These are phyloP conservation scores for Leptinotarsa rubiginosa DNA, from an alignment of 2,888 invertebrate species.

Conservation along the genomic window DNA sequence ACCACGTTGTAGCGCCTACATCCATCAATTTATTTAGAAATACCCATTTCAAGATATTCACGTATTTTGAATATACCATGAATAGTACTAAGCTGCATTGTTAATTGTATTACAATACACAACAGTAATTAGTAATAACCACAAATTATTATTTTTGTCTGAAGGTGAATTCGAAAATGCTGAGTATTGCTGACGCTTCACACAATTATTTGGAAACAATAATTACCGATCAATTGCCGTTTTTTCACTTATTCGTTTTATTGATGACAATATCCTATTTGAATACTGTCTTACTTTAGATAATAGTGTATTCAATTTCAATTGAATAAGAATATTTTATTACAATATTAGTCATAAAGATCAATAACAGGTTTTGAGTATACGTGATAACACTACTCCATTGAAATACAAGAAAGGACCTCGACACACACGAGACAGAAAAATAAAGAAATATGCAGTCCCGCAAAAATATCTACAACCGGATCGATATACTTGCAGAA, in stretches of 20 bases:
- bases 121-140: neutral
- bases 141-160: constrained; percentile 1
- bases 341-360: neutral
- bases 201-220: neutral
- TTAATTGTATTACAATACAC: neutral
- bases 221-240: neutral
- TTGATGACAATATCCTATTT: neutral
- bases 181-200: neutral
- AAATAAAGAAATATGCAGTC: neutral
- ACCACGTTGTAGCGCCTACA: too few relatives aligned
- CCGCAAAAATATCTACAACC: neutral
- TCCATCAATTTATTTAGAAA: too few relatives aligned
- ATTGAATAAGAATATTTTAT: neutral
- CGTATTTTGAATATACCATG: neutral
- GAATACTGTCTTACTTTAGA: neutral
- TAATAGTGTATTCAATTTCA: neutral
- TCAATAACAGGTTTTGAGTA: neutral
- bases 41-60: too few relatives aligned
- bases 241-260: neutral
- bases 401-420: neutral
- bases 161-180: neutral
- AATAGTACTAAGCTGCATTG: neutral
- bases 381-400: neutral
- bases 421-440: constrained; percentile 7
- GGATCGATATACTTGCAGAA: neutral